phyloP scores from a whole-genome alignment of 2,113 vertebrate genomes.

The Rattus rattus region DNA sequence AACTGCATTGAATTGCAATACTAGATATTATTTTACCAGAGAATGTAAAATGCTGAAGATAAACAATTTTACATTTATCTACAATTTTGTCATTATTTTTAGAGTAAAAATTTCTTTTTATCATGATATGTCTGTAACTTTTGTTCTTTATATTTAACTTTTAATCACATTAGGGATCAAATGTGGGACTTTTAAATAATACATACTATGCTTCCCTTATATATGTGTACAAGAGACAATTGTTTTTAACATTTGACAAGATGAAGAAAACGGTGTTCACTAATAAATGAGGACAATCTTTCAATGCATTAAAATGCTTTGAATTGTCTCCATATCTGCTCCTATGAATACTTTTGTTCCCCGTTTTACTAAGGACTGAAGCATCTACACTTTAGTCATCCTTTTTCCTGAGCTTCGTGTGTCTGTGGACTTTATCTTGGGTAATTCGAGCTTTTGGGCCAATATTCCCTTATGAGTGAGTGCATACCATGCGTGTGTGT shows the following conservation, averaged over 20 bases:
- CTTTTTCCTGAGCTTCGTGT: too few species aligned
- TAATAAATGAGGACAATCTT: not conserved
- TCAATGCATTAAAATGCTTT: not conserved
- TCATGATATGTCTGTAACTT: not conserved
- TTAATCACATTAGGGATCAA: not conserved
- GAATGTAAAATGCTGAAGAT: not conserved
- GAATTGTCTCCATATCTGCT: not conserved
- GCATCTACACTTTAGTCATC: too few species aligned
- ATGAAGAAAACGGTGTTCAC: not conserved
- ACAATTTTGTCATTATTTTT: not conserved
- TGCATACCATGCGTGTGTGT: too few species aligned
- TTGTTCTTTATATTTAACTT: not conserved
- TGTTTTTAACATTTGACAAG: not conserved
- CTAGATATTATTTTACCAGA: not conserved
- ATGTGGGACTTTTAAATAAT: not conserved
- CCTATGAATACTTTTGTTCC: too few species aligned
- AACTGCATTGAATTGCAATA: not conserved
- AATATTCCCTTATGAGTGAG: too few species aligned
- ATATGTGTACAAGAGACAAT: not conserved
- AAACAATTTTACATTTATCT: not conserved
- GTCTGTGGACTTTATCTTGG: too few species aligned
- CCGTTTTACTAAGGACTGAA: too few species aligned
- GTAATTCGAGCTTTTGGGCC: too few species aligned
- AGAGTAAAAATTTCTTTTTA: not conserved
- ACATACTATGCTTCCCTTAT: not conserved